phyloP scores from a whole-genome alignment of 2,113 vertebrate species.

The Diglossa brunneiventris region DNA sequence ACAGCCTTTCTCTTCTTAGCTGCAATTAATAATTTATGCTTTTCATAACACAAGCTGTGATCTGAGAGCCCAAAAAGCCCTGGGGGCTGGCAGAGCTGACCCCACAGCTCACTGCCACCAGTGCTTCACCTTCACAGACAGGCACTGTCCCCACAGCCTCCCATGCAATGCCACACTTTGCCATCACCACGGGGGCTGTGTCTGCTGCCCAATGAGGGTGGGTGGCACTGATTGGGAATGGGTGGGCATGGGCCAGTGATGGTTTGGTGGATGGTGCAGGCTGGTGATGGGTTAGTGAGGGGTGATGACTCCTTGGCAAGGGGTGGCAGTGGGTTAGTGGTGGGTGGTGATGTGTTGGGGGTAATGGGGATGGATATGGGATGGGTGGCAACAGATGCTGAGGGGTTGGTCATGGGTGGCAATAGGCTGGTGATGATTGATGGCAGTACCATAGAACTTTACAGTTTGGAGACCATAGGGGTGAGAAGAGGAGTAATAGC shows the following conservation, averaged over 20 bases:
- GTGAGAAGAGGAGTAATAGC: not conserved
- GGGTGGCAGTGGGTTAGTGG: not conserved
- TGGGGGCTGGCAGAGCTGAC: not conserved
- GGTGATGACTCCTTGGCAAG: not conserved
- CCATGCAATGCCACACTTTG: fast-evolving
- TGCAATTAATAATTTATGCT: not conserved
- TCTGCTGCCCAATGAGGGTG: not conserved
- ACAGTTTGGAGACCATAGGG: not conserved
- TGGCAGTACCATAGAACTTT: not conserved
- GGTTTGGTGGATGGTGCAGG: not conserved
- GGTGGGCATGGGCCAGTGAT: not conserved
- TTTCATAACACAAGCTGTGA: not conserved
- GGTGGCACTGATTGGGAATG: not conserved
- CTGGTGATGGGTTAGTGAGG: not conserved
- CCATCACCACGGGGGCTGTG: not conserved
- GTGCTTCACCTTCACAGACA: not conserved
- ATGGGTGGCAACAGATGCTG: not conserved
- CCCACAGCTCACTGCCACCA: not conserved
- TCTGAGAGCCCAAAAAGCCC: not conserved
- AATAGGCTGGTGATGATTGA: not conserved
- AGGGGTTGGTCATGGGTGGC: not conserved
- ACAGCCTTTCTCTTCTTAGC: not conserved
- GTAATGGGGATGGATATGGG: no score
- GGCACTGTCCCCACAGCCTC: not conserved
- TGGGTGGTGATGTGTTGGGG: no score